Conservation (phyloP, 2,888 invertebrate genomes). For the Scrobipalpa atriplicella region DNA sequence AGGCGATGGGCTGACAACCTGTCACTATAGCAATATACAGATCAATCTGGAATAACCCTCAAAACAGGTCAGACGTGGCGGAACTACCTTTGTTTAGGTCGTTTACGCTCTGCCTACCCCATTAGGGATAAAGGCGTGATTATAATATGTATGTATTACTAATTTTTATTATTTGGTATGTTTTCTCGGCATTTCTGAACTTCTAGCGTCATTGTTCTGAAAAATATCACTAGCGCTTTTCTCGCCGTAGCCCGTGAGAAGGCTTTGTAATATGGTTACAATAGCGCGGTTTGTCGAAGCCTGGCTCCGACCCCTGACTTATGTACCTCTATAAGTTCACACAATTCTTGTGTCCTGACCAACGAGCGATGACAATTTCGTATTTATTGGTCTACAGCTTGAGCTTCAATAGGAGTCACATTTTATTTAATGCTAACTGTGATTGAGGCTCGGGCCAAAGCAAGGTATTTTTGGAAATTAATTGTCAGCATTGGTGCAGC, state of each 20-base stretch:
- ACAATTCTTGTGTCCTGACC: constrained; percentile 52
- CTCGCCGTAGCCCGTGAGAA: constrained; percentile 27
- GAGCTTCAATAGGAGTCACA: constrained; percentile 6
- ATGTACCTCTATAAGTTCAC: constrained; percentile 47
- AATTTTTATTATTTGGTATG: too few species aligned
- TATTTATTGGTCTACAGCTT: constrained; percentile 41
- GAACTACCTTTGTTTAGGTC: too few species aligned
- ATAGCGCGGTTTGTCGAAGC: constrained; percentile 70
- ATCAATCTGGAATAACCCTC: too few species aligned
- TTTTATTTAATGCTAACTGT: background rate
- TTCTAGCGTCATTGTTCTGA: background rate
- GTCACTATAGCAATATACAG: too few species aligned
- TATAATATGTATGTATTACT: too few species aligned
- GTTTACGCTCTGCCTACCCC: too few species aligned
- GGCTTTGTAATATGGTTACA: constrained; percentile 55
- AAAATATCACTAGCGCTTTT: constrained; percentile 33
- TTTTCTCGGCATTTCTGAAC: too few species aligned
- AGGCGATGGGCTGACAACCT: too few species aligned
- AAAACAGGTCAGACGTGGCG: too few species aligned
- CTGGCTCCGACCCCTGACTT: constrained; percentile 67
- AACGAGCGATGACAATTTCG: constrained; percentile 50
- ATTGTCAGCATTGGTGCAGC: too few species aligned
- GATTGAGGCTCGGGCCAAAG: background rate
- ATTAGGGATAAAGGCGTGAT: too few species aligned
- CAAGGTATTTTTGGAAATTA: too few species aligned